Percentiles rank a stretch among this genome's conserved stretches.
Evolutionary conservation across 2,797 vertebrate genomes (phyloP).

Genomic region (Anguilla megastoma): DNA sequence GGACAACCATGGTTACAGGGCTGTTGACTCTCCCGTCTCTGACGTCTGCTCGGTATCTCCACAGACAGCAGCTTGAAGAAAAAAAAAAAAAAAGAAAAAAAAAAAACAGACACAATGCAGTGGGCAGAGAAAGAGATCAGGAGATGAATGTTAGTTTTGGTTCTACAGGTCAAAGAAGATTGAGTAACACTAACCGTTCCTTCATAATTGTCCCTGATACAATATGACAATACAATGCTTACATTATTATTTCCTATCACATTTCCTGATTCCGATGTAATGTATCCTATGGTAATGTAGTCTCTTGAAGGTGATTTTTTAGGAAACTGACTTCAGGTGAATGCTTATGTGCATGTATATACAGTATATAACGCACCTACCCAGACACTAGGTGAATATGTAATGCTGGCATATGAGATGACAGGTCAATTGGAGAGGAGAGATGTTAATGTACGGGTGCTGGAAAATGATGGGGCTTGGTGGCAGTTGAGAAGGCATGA

Average conservation of each 20-base stretch:
- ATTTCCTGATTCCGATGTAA: background rate
- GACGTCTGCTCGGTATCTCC: conserved; percentile 36
- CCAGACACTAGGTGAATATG: background rate
- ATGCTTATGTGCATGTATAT: background rate
- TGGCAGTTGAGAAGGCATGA: conserved; percentile 37
- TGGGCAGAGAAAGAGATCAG: background rate
- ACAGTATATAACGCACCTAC: background rate
- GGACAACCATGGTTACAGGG: conserved; percentile 31
- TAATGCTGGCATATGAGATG: conserved; percentile 4
- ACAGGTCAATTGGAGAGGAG: conserved; percentile 29
- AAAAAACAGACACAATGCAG: background rate
- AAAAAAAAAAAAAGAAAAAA: conserved; percentile 16
- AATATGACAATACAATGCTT: background rate
- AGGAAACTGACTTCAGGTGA: background rate
- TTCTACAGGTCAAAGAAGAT: background rate
- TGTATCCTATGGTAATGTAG: background rate
- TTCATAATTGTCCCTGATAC: background rate
- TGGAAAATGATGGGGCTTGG: conserved; percentile 24
- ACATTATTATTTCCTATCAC: background rate
- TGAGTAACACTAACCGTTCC: background rate
- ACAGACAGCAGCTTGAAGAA: conserved; percentile 35
- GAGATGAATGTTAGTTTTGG: background rate
- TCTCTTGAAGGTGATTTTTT: background rate
- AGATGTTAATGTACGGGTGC: conserved; percentile 31
- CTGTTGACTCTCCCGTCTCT: conserved; percentile 30